Evolutionary conservation across 2,888 invertebrate genomes (phyloP), one percentile per base, ranked within the genome.

Genomic region (Parelbella ahira): DNA sequence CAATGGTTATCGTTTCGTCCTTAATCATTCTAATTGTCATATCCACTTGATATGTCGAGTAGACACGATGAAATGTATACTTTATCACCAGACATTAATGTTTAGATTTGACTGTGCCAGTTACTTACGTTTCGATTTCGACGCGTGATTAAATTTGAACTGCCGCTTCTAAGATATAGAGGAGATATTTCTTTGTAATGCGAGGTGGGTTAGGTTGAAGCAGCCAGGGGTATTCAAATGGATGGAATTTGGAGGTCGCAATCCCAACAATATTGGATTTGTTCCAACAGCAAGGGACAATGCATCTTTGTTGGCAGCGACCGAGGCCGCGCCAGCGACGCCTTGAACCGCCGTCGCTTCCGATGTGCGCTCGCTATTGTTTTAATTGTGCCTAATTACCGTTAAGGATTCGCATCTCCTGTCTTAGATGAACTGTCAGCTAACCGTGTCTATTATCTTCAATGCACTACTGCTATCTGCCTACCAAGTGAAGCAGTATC

Each of bases 191-290:
- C 15, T 4, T 34, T 28, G 21, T n/a, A 3, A 7, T 4, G 6
- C 1, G 3, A n/a, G 15, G 28, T 21, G 20, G 8, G 20, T 43
- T 36, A 23, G 28, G 9, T 24, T 27, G 23, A 15, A 37, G 37
- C 7, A 42, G 43, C 28, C 29, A 23, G 34, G 38, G 29, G 48
- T 70, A 81, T 80, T 80, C 80, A 77, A 82, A 82, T 83, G 82
- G 28, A 29, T 64, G 77, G 78, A 77, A 79, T 86, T 86, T 83
- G 83, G 82, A 83, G 83, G 84, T 76, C 84, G 62, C 63, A 61
- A 71, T 72, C 63, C 60, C 72, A 69, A 79, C 78, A 79, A 77
- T 86, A 79, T 86, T 86, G 86, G 86, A 86, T 82, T 79, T 63
- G 80, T 80, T 86, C 86, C 86, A 86, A 83, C 63, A 67, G 62